A percentile compares a stretch with the other conserved stretches of the same genome.
Evolutionary conservation across 30 jellyfish, hydroid and myxozoan species (phyloP).

Genomic region (Mastigias papua): DNA sequence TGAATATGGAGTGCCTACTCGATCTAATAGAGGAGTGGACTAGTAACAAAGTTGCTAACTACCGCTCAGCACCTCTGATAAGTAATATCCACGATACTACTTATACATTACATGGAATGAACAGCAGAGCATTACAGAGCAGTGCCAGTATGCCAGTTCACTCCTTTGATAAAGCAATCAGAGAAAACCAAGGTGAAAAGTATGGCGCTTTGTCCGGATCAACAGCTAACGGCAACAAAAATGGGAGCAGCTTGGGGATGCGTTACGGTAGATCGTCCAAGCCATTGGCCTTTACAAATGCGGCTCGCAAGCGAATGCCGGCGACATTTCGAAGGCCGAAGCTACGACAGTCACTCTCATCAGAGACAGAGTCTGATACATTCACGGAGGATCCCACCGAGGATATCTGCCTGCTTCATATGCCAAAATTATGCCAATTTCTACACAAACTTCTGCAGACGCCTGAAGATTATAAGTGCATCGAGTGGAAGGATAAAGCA

Average conservation of each 20-base stretch:
- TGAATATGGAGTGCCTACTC: neutral
- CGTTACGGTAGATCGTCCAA: no score
- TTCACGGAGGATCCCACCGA: neutral
- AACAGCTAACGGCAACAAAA: no score
- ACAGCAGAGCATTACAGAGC: no score
- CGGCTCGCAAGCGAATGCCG: neutral
- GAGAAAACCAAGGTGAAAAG: no score
- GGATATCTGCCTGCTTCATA: neutral
- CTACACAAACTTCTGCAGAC: constrained; percentile 8
- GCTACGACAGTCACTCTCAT: neutral
- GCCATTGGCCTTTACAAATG: neutral
- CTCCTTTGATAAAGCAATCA: no score
- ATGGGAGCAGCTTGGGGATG: no score
- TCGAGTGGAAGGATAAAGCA: constrained; percentile 24
- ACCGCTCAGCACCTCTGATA: neutral
- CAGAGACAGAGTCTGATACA: neutral
- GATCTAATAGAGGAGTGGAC: neutral
- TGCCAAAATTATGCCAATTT: constrained; percentile 24
- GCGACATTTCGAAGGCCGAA: neutral
- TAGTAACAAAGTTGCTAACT: neutral
- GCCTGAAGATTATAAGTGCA: constrained; percentile 21
- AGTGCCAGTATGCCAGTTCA: no score
- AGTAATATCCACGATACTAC: neutral
- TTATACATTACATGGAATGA: no score
- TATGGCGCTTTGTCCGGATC: no score